phyloP scores from a whole-genome alignment of 2,888 invertebrate species.

The Drosophila koepferae region DNA sequence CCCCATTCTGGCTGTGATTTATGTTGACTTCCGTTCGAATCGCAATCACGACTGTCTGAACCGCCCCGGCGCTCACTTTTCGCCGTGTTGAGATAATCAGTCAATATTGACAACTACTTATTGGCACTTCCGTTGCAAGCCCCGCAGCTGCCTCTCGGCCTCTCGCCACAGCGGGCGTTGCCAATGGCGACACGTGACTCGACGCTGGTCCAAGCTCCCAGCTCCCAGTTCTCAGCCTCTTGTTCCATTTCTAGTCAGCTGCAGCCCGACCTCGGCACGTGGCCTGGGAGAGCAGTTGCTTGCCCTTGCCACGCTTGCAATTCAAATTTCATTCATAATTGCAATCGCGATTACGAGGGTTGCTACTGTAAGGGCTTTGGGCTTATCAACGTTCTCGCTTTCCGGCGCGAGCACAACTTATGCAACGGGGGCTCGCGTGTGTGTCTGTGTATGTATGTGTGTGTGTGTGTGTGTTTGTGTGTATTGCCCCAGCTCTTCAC shows the following conservation, averaged over 20 bases:
- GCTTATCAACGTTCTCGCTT: slow-evolving; percentile 38
- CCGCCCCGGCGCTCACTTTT: slow-evolving; percentile 32
- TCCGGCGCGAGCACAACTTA: slow-evolving; percentile 36
- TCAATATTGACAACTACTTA: slow-evolving; percentile 85
- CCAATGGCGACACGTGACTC: slow-evolving; percentile 59
- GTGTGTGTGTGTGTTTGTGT: slow-evolving; percentile 14
- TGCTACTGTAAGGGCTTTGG: slow-evolving; percentile 7
- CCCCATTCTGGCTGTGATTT: slow-evolving; percentile 60
- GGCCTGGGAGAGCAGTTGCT: slow-evolving; percentile 17
- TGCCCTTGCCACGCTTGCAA: slow-evolving; percentile 56
- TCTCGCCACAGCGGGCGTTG: slow-evolving; percentile 2
- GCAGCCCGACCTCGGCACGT: slow-evolving; percentile 47
- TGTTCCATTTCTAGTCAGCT: slow-evolving; percentile 11
- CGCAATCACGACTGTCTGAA: slow-evolving; percentile 65
- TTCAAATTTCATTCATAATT: slow-evolving; percentile 79
- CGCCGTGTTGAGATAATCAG: slow-evolving; percentile 80
- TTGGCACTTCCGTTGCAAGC: slow-evolving; percentile 80
- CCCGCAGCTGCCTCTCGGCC: slow-evolving; percentile 7
- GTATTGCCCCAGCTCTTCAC: neutral
- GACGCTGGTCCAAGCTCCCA: slow-evolving; percentile 21
- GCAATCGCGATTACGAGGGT: slow-evolving; percentile 49
- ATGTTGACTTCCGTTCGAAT: slow-evolving; percentile 74
- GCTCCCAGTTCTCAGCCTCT: neutral
- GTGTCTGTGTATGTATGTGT: slow-evolving; percentile 13
- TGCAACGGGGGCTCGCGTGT: slow-evolving; percentile 25